Conservation (phyloP, 2,797 vertebrate species). For the Gallinago stenura region DNA sequence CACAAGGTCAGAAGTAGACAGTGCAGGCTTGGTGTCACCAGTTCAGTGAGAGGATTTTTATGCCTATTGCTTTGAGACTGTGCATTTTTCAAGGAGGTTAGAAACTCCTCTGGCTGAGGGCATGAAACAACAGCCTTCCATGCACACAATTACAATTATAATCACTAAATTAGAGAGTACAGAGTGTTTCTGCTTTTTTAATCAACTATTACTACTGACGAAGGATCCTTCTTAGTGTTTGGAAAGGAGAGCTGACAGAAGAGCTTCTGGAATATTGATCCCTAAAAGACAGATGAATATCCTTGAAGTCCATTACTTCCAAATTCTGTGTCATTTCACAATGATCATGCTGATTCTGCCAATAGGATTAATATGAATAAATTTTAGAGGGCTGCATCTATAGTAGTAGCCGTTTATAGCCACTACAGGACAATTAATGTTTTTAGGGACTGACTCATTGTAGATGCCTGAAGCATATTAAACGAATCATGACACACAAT, state of each 20-base stretch:
- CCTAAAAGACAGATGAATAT: not conserved
- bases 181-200: not conserved
- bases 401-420: rapidly evolving
- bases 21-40: not conserved
- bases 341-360: not conserved
- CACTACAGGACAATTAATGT: not conserved
- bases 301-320: not conserved
- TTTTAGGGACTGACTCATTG: not conserved
- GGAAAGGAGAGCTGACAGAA: not conserved
- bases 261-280: not conserved
- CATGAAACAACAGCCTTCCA: not conserved
- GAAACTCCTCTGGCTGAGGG: not conserved
- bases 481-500: not conserved
- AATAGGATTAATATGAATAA: not conserved
- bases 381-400: not conserved
- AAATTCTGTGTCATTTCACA: not conserved
- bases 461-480: not conserved
- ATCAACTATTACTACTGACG: not conserved
- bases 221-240: not conserved
- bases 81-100: not conserved
- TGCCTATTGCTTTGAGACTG: not conserved
- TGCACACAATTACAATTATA: not conserved
- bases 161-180: not conserved
- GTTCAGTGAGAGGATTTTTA: not conserved
- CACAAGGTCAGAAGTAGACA: not conserved